Evolutionary conservation across 2,797 vertebrate species (phyloP).

Genomic region (Coilia nasus): DNA sequence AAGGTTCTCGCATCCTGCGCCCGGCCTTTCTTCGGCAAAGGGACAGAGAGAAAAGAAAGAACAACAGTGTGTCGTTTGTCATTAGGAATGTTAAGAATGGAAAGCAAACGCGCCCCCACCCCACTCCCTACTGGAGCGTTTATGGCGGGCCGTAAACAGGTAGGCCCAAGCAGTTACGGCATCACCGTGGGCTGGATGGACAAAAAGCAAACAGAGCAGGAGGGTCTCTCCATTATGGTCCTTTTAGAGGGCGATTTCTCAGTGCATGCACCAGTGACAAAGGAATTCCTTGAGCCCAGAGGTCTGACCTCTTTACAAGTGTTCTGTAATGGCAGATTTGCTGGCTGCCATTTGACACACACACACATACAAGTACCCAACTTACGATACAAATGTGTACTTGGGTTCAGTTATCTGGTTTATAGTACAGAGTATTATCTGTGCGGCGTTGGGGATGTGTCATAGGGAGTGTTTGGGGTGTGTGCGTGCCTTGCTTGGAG

Average conservation of each 20-base stretch:
- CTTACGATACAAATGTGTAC: not conserved
- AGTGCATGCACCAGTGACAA: conserved; percentile 46
- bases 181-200: conserved; percentile 50
- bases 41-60: conserved; percentile 66
- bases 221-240: conserved; percentile 48
- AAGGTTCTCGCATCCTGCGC: conserved; percentile 68
- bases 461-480: not conserved
- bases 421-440: not conserved
- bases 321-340: not conserved
- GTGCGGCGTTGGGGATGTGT: not conserved
- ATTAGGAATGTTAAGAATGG: conserved; percentile 68
- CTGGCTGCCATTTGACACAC: not conserved
- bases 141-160: conserved; percentile 76
- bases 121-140: conserved; percentile 60
- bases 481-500: not conserved
- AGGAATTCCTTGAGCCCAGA: not conserved
- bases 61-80: conserved; percentile 63
- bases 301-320: conserved; percentile 3
- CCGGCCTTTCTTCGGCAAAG: conserved; percentile 71
- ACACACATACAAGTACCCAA: too few relatives aligned
- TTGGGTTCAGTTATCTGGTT: not conserved
- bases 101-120: conserved; percentile 66
- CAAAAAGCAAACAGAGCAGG: conserved; percentile 47
- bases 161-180: conserved; percentile 65
- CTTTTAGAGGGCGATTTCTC: conserved; percentile 49